A percentile compares a stretch with the other conserved stretches of the same genome.
These are phyloP conservation scores for Micronycteris hirsuta DNA, from an alignment of 2,113 vertebrate genomes.

Conservation along the genomic window DNA sequence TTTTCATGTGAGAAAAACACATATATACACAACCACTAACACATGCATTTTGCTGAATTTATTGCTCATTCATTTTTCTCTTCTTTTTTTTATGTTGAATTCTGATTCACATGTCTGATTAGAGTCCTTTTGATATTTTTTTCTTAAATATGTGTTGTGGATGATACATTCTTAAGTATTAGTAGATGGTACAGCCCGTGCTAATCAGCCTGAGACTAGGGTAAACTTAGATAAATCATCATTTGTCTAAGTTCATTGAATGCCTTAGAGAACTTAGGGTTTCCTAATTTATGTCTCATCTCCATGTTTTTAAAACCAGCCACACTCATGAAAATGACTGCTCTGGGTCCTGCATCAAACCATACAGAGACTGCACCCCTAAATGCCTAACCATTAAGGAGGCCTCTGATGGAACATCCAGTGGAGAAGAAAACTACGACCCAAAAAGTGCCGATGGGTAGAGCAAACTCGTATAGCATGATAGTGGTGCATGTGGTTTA, in stretches of 20 bases:
- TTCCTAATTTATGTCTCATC: background rate
- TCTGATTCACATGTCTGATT: background rate
- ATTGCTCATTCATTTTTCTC: background rate
- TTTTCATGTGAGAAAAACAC: background rate
- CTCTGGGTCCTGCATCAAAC: background rate
- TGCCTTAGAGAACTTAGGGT: background rate
- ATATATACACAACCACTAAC: background rate
- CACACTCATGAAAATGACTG: background rate
- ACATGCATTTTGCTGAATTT: background rate
- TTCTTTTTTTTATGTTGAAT: background rate
- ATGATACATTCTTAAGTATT: background rate
- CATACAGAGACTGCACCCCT: background rate
- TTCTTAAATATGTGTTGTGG: background rate
- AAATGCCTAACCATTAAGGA: background rate
- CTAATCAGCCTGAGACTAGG: background rate
- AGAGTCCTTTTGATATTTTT: background rate
- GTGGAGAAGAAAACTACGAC: background rate
- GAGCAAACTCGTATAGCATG: background rate
- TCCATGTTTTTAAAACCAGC: background rate
- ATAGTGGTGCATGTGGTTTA: background rate
- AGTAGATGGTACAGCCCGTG: background rate
- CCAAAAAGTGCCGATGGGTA: too few species aligned
- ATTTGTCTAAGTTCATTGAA: background rate
- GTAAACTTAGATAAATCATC: background rate
- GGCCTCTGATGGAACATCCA: background rate